These are phyloP conservation scores for Nomada hirtipes DNA, from an alignment of 2,888 invertebrate genomes.

Conservation along the genomic window DNA sequence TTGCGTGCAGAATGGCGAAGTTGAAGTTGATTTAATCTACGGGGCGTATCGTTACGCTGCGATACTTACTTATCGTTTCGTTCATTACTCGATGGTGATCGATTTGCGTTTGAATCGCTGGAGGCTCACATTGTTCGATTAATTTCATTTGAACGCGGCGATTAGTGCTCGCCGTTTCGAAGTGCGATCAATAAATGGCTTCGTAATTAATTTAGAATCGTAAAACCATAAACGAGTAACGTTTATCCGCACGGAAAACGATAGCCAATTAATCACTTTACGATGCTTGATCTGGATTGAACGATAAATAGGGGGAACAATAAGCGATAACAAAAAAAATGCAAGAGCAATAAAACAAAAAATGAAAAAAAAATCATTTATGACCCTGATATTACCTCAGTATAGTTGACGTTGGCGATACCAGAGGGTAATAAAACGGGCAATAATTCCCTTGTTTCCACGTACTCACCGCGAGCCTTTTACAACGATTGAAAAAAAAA, in stretches of 20 bases:
- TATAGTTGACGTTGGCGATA: neutral
- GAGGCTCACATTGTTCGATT: too few relatives aligned
- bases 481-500: neutral
- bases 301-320: neutral
- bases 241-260: neutral
- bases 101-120: neutral
- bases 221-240: neutral
- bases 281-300: neutral
- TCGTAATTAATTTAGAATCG: neutral
- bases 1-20: too few relatives aligned
- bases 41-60: neutral
- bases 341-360: too few relatives aligned
- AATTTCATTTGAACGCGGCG: too few relatives aligned
- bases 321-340: too few relatives aligned
- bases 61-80: neutral
- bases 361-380: neutral
- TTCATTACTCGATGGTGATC: neutral
- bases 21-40: neutral
- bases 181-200: neutral
- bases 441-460: neutral
- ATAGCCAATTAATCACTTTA: constrained; percentile 1
- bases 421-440: neutral
- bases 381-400: neutral
- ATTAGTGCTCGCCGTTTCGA: too few relatives aligned
- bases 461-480: neutral